These are phyloP conservation scores for Anguilla anguilla DNA, from an alignment of 2,797 vertebrate species.

Conservation along the genomic window DNA sequence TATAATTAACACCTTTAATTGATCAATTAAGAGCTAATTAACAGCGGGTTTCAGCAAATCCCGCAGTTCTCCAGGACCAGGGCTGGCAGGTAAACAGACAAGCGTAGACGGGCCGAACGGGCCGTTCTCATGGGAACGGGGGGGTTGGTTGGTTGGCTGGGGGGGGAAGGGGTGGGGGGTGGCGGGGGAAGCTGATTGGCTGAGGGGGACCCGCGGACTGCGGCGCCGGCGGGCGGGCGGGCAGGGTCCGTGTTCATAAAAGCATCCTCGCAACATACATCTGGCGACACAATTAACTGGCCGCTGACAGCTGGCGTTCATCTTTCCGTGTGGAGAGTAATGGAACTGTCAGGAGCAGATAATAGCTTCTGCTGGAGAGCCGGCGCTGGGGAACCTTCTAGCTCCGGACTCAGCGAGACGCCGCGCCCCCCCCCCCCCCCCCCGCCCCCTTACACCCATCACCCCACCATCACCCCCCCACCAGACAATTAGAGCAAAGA, in stretches of 20 bases:
- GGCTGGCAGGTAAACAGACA: neutral
- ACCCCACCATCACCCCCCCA: constrained; percentile 45
- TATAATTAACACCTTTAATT: neutral
- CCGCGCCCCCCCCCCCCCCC: constrained; percentile 45
- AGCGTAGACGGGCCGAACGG: neutral
- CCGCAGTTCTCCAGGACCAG: neutral
- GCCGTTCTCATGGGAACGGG: constrained; percentile 1
- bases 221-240: constrained; percentile 77
- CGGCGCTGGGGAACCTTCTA: constrained; percentile 63
- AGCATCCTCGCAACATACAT: constrained; percentile 78
- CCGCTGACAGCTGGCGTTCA: constrained; percentile 95
- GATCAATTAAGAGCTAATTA: neutral
- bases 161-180: neutral
- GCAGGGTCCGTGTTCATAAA: constrained; percentile 85
- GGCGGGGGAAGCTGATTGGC: neutral
- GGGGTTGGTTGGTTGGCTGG: neutral
- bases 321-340: constrained; percentile 95
- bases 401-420: constrained; percentile 77
- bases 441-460: constrained; percentile 26
- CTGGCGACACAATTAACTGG: constrained; percentile 98
- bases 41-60: neutral
- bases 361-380: constrained; percentile 85
- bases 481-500: constrained; percentile 73
- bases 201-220: constrained; percentile 25
- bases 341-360: constrained; percentile 95